Base-by-base conservation (phyloP, 2,113 vertebrate species). In the Oenanthe melanoleuca region DNA sequence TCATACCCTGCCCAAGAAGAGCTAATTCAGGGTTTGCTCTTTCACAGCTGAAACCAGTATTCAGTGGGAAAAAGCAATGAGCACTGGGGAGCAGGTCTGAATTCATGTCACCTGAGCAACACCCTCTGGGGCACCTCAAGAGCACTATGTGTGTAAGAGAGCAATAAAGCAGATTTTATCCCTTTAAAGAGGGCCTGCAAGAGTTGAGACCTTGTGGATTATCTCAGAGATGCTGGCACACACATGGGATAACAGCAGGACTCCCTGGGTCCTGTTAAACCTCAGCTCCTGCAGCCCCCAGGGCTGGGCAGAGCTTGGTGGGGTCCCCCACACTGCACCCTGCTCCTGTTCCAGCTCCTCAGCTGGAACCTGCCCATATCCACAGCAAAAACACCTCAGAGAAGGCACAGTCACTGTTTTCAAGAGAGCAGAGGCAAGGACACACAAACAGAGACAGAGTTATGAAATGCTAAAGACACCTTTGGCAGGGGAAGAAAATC, bases 351-450 rank as follows among this genome's bases (percentile, higher is more conserved):
- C 56, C 75, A 61, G 47, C 33, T 57, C 83, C 37, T 42, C 82
- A 42, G 53, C 34, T 73, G 34, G 11, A 57, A 4, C 0, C 0
- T 8, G 42, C 24, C 21, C 56, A 19, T 11, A 6, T 5, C n/a
- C 61, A 57, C 3, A 1, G 17, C 55, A 73, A 65, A 86, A 50
- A 16, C 23, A 50, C 13, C 45, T 44, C 60, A 3, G 21, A 33
- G 21, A 29, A 85, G 56, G 21, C 28, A 74, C 19, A 11, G 28
- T 2, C 6, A 5, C 33, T 65, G 8, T 40, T 79, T 55, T 20
- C 10, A 57, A 65, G 40, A 49, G 14, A 82, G 28, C 44, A 90
- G 22, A 38, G 16, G 5, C 34, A 80, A 94, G 24, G 63, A 91
- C 28, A 63, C 49, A 56, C 25, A 78, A 34, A 72, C 12, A 73